A percentile compares a stretch with the other conserved stretches of the same genome.
Conservation (phyloP, 2,113 vertebrate species). For the Tetrao urogallus region DNA sequence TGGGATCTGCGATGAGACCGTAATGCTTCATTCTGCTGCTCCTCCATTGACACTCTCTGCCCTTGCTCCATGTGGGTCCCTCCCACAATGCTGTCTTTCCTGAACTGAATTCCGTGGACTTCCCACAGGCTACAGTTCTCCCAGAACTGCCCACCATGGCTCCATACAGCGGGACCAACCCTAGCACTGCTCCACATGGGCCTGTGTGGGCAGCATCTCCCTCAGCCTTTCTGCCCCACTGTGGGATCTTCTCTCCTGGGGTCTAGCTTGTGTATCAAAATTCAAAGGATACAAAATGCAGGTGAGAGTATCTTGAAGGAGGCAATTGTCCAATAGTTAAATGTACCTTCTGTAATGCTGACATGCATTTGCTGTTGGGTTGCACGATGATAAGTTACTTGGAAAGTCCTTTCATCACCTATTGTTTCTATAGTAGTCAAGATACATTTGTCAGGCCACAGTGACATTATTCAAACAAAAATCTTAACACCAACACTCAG, state of each 20-base stretch:
- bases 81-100: not conserved
- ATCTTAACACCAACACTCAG: not conserved
- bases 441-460: not conserved
- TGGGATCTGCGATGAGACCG: not conserved
- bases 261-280: not conserved
- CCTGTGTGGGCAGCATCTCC: not conserved
- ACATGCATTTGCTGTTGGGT: not conserved
- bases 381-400: not conserved
- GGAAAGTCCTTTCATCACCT: not conserved
- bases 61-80: not conserved
- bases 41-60: not conserved
- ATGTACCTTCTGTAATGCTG: not conserved
- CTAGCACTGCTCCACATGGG: not conserved
- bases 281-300: not conserved
- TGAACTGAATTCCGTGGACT: not conserved
- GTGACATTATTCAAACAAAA: not conserved
- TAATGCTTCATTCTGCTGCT: not conserved
- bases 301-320: not conserved
- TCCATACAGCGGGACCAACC: not conserved
- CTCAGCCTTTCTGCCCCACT: not conserved
- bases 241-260: not conserved
- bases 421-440: not conserved
- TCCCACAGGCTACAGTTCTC: not conserved
- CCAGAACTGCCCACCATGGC: not conserved
- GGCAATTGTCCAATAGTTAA: not conserved